A percentile compares a stretch with the other conserved stretches of the same genome.
Evolutionary conservation across 2,113 vertebrate species (phyloP).

Genomic region (Lethenteron reissneri): DNA sequence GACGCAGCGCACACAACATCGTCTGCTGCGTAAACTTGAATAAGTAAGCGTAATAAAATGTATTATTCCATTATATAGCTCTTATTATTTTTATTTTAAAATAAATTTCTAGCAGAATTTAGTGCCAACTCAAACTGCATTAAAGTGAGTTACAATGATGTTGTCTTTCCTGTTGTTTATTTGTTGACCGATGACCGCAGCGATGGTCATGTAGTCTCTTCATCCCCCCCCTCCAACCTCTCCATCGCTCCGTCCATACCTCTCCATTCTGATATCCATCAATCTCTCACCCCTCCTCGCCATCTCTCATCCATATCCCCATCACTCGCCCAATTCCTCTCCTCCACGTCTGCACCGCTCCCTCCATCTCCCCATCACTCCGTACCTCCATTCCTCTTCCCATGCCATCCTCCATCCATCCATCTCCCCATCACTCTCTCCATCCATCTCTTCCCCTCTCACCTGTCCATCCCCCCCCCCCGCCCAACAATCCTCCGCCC

Average conservation of each 20-base stretch:
- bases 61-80: too few relatives aligned
- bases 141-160: too few relatives aligned
- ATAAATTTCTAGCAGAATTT: too few relatives aligned
- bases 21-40: too few relatives aligned
- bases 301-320: neutral
- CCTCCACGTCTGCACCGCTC: neutral
- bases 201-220: neutral
- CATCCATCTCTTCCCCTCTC: neutral
- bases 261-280: neutral
- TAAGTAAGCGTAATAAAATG: too few relatives aligned
- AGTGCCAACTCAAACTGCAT: too few relatives aligned
- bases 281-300: neutral
- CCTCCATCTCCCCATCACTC: neutral
- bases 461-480: neutral
- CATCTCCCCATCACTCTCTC: neutral
- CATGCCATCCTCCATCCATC: neutral
- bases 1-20: too few relatives aligned
- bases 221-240: neutral
- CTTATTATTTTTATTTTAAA: too few relatives aligned
- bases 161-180: too few relatives aligned
- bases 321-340: neutral
- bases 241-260: neutral
- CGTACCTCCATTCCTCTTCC: neutral
- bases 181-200: too few relatives aligned
- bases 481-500: neutral